Evolutionary conservation across 2,113 vertebrate genomes (phyloP), one percentile per base, ranked within the genome.

Genomic region (Tragelaphus imberbis): DNA sequence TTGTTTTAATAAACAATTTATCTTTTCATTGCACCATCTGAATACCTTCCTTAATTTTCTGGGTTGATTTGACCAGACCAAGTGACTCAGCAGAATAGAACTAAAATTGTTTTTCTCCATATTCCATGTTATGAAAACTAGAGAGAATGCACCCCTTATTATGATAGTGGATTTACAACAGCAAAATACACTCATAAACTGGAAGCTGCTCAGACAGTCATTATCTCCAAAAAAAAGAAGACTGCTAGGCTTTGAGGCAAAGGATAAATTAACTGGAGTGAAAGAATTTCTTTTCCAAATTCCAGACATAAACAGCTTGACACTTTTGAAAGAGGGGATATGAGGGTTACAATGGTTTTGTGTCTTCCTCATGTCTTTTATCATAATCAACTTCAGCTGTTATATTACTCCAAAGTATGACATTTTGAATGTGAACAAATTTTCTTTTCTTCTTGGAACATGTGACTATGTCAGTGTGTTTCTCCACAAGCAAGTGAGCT

Each of bases 261-360:
- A 92, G 56, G 55, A 92, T 53, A 95, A 94, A 91, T 95, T 97
- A 97, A 88, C 84, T 82, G 44, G 61, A 96, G 84, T 55, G 59
- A 94, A 97, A 92, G 80, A 94, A 97, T 81, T 80, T 97, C 53
- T 92, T 93, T 93, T 92, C 81, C 81, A 94, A 90, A 97, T 96
- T 95, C 95, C 95, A 95, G 88, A 89, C 71, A 87, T 80, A 93
- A 94, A 95, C 71, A 97, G 88, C 87, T 77, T 95, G 87, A 97
- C 95, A 79, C 88, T 89, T 92, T 95, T 95, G 81, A 96, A 97
- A 96, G 94, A 84, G 56, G 65, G 68, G 53, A 53, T 51, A 61
- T 58, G 58, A 44, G 44, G 86, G 40, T 91, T 88, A 56, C 75
- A 75, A 19, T 95, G 63, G 65, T 97, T 95, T 84, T 61, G 30